Evolutionary conservation across 2,797 vertebrate genomes (phyloP).

Genomic region (Microcaecilia unicolor): DNA sequence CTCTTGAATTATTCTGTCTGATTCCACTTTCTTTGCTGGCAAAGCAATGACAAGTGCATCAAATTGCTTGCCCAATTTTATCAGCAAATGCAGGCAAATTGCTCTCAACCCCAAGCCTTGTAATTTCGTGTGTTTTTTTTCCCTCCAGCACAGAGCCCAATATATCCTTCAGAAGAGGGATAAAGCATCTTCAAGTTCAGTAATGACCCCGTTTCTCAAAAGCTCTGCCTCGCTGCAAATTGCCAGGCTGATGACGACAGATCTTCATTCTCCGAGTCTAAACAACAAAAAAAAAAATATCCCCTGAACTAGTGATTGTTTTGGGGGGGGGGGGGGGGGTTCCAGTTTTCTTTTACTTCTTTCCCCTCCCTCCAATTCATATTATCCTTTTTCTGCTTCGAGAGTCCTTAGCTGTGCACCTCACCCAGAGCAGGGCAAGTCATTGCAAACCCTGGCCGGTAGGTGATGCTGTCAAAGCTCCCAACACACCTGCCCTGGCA

Average conservation of each 20-base stretch:
- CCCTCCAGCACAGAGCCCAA: background rate
- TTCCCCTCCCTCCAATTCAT: background rate
- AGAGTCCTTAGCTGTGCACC: too few relatives aligned
- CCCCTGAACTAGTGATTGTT: background rate
- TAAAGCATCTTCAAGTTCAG: conserved; percentile 4
- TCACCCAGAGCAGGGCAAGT: too few relatives aligned
- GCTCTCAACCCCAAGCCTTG: background rate
- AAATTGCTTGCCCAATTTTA: conserved; percentile 8
- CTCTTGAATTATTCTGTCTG: conserved; percentile 13
- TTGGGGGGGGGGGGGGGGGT: too few relatives aligned
- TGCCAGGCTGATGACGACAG: background rate
- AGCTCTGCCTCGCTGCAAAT: conserved; percentile 8
- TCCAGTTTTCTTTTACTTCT: too few relatives aligned
- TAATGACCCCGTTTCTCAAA: conserved; percentile 14
- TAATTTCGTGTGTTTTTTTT: conserved; percentile 7
- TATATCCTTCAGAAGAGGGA: conserved; percentile 2
- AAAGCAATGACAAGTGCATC: conserved; percentile 7
- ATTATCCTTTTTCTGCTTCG: background rate
- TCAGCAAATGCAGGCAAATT: conserved; percentile 8
- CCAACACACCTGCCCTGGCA: too few relatives aligned
- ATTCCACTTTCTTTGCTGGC: conserved; percentile 8
- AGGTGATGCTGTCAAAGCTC: too few relatives aligned
- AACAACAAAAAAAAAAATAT: background rate
- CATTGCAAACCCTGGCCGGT: too few relatives aligned
- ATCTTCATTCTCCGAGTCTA: background rate